These are phyloP conservation scores for Amphiprion clarkii DNA, from an alignment of 2,797 vertebrate genomes.

Conservation along the genomic window DNA sequence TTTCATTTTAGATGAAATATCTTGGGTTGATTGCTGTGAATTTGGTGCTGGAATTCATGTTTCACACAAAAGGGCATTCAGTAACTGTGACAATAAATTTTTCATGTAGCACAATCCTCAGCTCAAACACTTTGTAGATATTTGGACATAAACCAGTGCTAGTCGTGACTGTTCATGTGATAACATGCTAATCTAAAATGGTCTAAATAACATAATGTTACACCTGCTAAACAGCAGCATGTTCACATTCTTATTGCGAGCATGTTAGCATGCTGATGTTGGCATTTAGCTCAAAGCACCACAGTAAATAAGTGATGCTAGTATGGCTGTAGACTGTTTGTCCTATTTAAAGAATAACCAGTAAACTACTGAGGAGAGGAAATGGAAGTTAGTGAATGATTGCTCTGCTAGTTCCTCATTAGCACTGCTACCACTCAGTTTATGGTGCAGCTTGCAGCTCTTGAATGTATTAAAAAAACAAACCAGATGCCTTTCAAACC, in stretches of 20 bases:
- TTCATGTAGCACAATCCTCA: too few species aligned
- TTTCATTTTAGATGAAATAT: background rate
- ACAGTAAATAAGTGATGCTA: too few species aligned
- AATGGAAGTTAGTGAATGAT: constrained; percentile 23
- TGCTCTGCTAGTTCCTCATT: constrained; percentile 11
- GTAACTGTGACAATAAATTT: too few species aligned
- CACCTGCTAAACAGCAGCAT: background rate
- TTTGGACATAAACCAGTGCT: too few species aligned
- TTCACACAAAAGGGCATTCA: too few species aligned
- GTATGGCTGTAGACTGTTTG: background rate
- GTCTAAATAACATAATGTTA: background rate
- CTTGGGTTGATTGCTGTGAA: too few species aligned
- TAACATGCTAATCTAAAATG: too few species aligned
- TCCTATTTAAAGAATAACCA: constrained; percentile 3
- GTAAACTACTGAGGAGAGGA: background rate
- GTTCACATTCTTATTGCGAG: background rate
- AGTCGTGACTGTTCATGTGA: too few species aligned
- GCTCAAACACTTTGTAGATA: too few species aligned
- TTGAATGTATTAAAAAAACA: constrained; percentile 31
- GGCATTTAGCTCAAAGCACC: background rate
- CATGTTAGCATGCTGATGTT: background rate
- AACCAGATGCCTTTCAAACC: constrained; percentile 12
- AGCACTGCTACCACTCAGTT: background rate
- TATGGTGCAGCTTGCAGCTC: background rate
- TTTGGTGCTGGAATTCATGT: too few species aligned